Evolutionary conservation across 2,797 vertebrate species (phyloP).

Genomic region (Chromis chromis): DNA sequence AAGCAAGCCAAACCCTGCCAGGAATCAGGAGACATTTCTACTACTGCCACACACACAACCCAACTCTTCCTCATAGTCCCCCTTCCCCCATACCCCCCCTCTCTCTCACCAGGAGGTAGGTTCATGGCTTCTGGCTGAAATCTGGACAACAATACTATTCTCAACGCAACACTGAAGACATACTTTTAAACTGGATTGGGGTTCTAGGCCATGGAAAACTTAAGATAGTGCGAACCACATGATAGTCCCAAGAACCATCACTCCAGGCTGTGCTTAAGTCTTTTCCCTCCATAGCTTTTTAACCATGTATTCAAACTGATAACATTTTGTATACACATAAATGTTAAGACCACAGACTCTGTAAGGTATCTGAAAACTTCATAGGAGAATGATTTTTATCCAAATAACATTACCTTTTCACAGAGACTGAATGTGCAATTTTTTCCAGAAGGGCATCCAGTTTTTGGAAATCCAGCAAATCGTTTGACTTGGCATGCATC

Average conservation of each 20-base stretch:
- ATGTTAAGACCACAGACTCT: neutral
- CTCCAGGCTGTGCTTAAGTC: slow-evolving; percentile 30
- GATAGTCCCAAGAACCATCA: slow-evolving; percentile 43
- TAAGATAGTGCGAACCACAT: slow-evolving; percentile 33
- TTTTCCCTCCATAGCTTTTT: slow-evolving; percentile 18
- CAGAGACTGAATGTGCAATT: slow-evolving; percentile 87
- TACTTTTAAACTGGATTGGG: slow-evolving; percentile 24
- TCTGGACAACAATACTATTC: slow-evolving; percentile 72
- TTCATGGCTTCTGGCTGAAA: slow-evolving; percentile 72
- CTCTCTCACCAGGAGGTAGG: slow-evolving; percentile 78
- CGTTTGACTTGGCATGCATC: slow-evolving; percentile 88
- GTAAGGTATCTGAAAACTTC: slow-evolving; percentile 30
- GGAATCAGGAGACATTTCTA: slow-evolving; percentile 63
- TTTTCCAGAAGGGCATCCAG: slow-evolving; percentile 88
- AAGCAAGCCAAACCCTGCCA: slow-evolving; percentile 55
- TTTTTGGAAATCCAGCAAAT: slow-evolving; percentile 90
- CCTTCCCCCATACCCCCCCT: slow-evolving; percentile 64
- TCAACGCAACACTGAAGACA: slow-evolving; percentile 48
- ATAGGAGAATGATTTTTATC: slow-evolving; percentile 4
- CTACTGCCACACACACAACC: slow-evolving; percentile 62
- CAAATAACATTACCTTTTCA: slow-evolving; percentile 84
- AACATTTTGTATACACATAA: neutral
- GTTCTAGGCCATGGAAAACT: slow-evolving; percentile 17
- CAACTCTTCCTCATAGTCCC: slow-evolving; percentile 68
- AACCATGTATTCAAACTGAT: slow-evolving; percentile 12